Conservation (phyloP, 1,140 invertebrate genomes). For the Planococcus citri region DNA sequence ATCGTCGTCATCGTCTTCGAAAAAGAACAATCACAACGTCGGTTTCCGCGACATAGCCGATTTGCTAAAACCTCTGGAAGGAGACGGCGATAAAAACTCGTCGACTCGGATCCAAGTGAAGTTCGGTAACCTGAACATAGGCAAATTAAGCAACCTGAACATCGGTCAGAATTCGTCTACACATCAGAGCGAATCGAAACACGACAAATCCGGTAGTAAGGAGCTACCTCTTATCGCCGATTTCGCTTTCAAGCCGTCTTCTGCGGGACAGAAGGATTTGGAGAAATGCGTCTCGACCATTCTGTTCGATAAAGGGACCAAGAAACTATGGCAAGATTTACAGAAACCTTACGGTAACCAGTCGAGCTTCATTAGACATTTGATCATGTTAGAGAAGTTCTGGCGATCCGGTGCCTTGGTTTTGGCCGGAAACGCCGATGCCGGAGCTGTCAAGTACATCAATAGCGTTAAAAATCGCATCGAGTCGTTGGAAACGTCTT, state of each 20-base stretch:
- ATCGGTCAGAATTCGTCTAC: slow-evolving; percentile 28
- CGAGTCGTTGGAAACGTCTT: slow-evolving; percentile 49
- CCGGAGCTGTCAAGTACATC: slow-evolving; percentile 59
- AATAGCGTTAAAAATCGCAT: slow-evolving; percentile 64
- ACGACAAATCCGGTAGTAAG: slow-evolving; percentile 56
- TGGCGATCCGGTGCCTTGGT: slow-evolving; percentile 54
- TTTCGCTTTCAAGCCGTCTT: slow-evolving; percentile 42
- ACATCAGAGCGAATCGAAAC: neutral
- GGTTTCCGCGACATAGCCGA: slow-evolving; percentile 25
- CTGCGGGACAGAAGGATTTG: slow-evolving; percentile 37
- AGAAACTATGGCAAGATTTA: slow-evolving; percentile 61
- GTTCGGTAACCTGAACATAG: slow-evolving; percentile 30
- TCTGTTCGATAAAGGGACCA: slow-evolving; percentile 68
- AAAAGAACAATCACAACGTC: neutral
- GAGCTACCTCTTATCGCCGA: slow-evolving; percentile 61
- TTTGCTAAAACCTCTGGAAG: slow-evolving; percentile 15
- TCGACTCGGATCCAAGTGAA: slow-evolving; percentile 28
- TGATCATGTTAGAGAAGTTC: slow-evolving; percentile 68
- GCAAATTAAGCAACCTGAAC: slow-evolving; percentile 28
- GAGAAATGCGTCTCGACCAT: slow-evolving; percentile 62
- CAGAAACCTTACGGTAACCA: slow-evolving; percentile 73
- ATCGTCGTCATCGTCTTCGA: too few species aligned
- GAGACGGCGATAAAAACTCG: slow-evolving; percentile 22
- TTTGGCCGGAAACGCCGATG: slow-evolving; percentile 53
- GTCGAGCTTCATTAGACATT: slow-evolving; percentile 64